Evolutionary conservation across 2,113 vertebrate species (phyloP), one percentile per base, ranked within the genome.

Genomic region (Dascyllus trimaculatus): DNA sequence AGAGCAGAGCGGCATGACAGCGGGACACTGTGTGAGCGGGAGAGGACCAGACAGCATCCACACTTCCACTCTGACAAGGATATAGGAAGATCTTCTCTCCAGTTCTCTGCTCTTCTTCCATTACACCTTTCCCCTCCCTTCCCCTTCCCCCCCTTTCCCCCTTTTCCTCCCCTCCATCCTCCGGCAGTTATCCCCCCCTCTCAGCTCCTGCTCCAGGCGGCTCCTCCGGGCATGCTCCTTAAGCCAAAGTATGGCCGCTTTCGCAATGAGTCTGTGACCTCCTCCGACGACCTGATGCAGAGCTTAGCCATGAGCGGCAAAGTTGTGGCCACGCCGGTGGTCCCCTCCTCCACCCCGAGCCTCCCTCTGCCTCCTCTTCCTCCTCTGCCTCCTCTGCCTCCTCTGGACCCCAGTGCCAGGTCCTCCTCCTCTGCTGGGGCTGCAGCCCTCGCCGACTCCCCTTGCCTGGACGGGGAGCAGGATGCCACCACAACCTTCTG

Each of bases 401-500:
- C 89, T 69, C 88, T 94, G 89, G 95, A 95, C 51, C 82, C 92
- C 77, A 82, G 77, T 18, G 38, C 81, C 71, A 78, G 81, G 74
- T 77, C 94, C 11, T 84, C 93, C 56, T 88, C 92, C 65, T 83
- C 91, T 56, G 90, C 90, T 2, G 86, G 93, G 65, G 94, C 93
- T 60, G 67, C 92, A 51, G 90, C 91, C n/a, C 89, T 93, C 84
- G 93, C 94, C 3, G 95, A 95, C 72, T 95, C 95, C 11, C 93
- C 93, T 19, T 89, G 91, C 84, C 76, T 94, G 80, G 95, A 97
- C 10, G 92, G 92, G 49, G 96, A 97, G 53, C 96, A 95, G 85
- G 97, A 98, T 79, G 92, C 91, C 56, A 93, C 94, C 82, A 97
- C 97, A 79, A 98, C 97, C 71, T 98, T 98, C 91, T 98, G 97